Evolutionary conservation across 2,113 vertebrate species (phyloP), one percentile per base, ranked within the genome.

Genomic region (Rhadina sibilatrix): DNA sequence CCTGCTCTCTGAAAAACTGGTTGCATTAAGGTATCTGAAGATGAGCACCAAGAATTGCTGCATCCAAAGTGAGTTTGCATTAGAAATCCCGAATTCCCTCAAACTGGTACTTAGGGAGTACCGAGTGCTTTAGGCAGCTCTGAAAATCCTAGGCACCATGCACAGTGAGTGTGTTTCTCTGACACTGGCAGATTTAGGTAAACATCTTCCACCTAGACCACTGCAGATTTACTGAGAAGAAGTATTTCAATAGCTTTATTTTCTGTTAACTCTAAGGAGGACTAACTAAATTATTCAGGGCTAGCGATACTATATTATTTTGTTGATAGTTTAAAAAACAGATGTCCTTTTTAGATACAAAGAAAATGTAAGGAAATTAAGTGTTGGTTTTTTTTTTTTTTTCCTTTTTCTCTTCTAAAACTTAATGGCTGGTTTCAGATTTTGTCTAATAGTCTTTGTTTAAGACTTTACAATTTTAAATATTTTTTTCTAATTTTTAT

Each of bases 41-140:
- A 89, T 96, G 90, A 93, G 93, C 93, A 95, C 96, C 94, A 85
- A 82, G 88, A 95, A 87, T 80, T 96, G 85, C 93, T 95, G 94
- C 85, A 89, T 96, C 88, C 94, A 92, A 95, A 95, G 42, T 38
- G 28, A 88, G 76, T 64, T 71, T 80, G 60, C 83, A 92, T 80
- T 64, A 60, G 83, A 95, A 93, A 95, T 56, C 71, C 71, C 64
- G 60, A 42, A 90, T 89, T 92, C 86, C 92, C 68, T 93, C 80
- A 28, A 14, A 21, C 6, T 37, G 30, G 28, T 76, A 90, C 76
- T 85, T 89, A 86, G 44, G 85, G 56, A 96, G 60, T 65, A 93
- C 68, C 9, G 40, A 85, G 60, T 81, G 83, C 90, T 95, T 88
- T 85, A 93, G 68, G 61, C 81, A 95, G 83, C 83, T 91, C 83